These are phyloP conservation scores for Pristionchus entomophagus DNA, from an alignment of 2,888 invertebrate species.

Conservation along the genomic window DNA sequence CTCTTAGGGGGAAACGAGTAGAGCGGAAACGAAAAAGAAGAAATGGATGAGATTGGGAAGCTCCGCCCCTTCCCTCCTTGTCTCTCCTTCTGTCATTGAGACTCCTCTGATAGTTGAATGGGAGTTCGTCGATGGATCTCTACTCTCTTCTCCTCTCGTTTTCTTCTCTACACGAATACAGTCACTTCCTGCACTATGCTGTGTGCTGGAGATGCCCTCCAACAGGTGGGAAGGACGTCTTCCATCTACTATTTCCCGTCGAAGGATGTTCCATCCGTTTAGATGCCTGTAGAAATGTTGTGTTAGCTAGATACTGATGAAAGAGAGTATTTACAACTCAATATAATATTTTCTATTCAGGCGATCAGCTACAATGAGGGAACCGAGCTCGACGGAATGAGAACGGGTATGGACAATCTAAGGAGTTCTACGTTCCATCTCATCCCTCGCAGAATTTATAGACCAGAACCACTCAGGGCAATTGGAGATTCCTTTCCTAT, in stretches of 20 bases:
- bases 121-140: background rate
- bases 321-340: too few relatives aligned
- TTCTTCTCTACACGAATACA: slow-evolving; percentile 42
- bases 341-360: background rate
- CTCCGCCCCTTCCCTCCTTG: background rate
- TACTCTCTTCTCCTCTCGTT: slow-evolving; percentile 37
- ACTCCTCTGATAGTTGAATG: background rate
- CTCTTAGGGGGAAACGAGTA: background rate
- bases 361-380: slow-evolving; percentile 1
- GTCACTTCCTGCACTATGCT: slow-evolving; percentile 17
- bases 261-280: too few relatives aligned
- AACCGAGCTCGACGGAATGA: background rate
- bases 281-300: too few relatives aligned
- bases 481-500: background rate
- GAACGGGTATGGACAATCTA: background rate
- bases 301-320: too few relatives aligned
- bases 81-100: background rate
- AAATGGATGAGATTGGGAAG: slow-evolving; percentile 40
- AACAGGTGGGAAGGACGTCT: slow-evolving; percentile 4
- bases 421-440: background rate
- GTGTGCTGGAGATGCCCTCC: slow-evolving; percentile 27
- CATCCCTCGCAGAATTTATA: background rate
- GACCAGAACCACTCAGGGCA: background rate
- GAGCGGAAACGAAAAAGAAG: background rate
- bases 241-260: background rate